These are phyloP conservation scores for Cyclina sinensis DNA, from an alignment of 1,140 invertebrate genomes.

Conservation along the genomic window DNA sequence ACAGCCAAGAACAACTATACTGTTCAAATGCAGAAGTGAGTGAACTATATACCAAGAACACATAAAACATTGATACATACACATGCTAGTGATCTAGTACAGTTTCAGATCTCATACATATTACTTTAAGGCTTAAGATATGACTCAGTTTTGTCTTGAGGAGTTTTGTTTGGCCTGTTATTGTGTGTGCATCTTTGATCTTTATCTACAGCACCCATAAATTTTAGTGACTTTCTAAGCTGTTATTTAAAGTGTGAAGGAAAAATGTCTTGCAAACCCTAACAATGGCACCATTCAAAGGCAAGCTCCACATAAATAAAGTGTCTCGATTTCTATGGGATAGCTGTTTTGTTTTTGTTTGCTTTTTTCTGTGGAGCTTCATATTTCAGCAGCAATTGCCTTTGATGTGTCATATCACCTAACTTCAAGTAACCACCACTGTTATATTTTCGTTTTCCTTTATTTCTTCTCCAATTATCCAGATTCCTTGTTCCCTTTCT, in stretches of 20 bases:
- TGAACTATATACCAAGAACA: conserved; percentile 97
- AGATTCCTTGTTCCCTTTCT: conserved; percentile 4
- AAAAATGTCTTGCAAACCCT: conserved; percentile 65
- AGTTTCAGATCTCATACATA: too few relatives aligned
- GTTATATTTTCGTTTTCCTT: conserved; percentile 1
- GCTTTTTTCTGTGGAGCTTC: conserved; percentile 18
- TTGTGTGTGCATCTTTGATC: conserved; percentile 3
- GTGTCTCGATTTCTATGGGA: conserved; percentile 1
- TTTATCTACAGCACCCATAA: background rate
- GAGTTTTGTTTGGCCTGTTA: conserved; percentile 28
- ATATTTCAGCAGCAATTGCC: conserved; percentile 50
- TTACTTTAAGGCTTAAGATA: too few relatives aligned
- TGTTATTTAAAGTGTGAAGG: conserved; percentile 35
- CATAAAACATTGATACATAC: too few relatives aligned
- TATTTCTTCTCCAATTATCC: conserved; percentile 36
- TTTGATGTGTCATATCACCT: conserved; percentile 37
- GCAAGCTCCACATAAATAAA: conserved; percentile 45
- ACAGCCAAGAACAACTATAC: conserved; percentile 97
- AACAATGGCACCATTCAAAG: too few relatives aligned
- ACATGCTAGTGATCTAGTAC: too few relatives aligned
- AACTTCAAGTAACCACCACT: conserved; percentile 11
- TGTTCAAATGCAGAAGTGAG: conserved; percentile 99
- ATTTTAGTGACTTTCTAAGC: background rate
- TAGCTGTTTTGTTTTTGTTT: conserved; percentile 4
- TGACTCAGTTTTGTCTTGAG: conserved; percentile 27